Base-by-base conservation (phyloP, 2,113 vertebrate species). In the Rhombomys opimus region DNA sequence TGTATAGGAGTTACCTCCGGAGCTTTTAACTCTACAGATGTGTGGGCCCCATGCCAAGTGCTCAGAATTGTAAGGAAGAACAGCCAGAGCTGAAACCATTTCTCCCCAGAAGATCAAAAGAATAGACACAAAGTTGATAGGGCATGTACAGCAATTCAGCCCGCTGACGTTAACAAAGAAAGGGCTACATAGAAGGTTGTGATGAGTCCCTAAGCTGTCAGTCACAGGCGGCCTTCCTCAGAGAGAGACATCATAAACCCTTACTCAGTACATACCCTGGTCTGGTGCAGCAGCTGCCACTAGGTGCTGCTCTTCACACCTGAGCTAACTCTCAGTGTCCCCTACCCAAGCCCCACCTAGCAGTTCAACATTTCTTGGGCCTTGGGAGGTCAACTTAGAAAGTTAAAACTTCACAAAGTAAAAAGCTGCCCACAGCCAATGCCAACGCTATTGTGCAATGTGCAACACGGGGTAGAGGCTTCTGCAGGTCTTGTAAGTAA, bases 1-100 rank as follows among this genome's bases (percentile, higher is more conserved):
- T 7, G 30, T 63, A 61, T 38, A 52, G 81, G 46, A 84, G 86
- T 89, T 73, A 73, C 91, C 81, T 7, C 65, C 87, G 90, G 85
- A 91, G 91, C 46, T 52, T 67, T 89, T 67, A 86, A 82, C 30
- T 5, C 32, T 87, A 91, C 91, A 94, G 94, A 94, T 63, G 93
- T 25, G 14, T 10, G 27, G 94, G 95, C 75, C 30, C 59, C 15
- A 0, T 0, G 93, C 86, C 97, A 93, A 87, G 41, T 23, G 6
- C 32, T 41, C 94, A 85, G 90, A 85, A 54, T 84, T 88, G 75
- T 61, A 67, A 61, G 9, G 30, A 87, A 81, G 38, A 65, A 54
- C 35, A 12, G 41, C 50, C 76, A 68, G 67, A 63, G 84, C 87
- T 5, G 38, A 70, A 92, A 84, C 50, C 30, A 23, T 41, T 27